Conservation (phyloP, 1,140 invertebrate species). For the Drosophila chauvacae region DNA sequence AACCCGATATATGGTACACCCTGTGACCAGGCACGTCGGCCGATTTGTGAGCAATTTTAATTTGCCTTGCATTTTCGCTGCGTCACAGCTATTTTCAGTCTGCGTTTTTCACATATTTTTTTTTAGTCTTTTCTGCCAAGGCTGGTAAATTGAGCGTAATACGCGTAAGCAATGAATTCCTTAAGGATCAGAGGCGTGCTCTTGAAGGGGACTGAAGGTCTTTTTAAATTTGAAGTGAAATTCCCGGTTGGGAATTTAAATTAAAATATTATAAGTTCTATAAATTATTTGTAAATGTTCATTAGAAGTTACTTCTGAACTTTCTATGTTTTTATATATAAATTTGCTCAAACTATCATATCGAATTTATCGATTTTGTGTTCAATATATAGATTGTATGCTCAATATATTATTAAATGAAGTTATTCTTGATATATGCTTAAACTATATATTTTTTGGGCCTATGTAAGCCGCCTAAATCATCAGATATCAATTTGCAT, state of each 20-base stretch:
- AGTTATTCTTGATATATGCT: neutral
- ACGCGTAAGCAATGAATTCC: constrained; percentile 72
- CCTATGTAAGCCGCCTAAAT: too few species aligned
- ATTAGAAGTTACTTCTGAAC: neutral
- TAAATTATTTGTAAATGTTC: too few species aligned
- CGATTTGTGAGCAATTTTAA: constrained; percentile 78
- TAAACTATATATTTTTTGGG: neutral
- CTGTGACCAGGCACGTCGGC: constrained; percentile 15
- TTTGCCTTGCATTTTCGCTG: constrained; percentile 77
- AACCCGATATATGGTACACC: constrained; percentile 11
- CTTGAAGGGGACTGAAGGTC: neutral
- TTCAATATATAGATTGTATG: neutral
- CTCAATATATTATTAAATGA: neutral
- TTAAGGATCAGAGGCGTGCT: constrained; percentile 15
- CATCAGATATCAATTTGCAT: neutral
- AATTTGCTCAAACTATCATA: neutral
- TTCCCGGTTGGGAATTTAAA: too few species aligned
- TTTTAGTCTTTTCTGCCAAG: constrained; percentile 23
- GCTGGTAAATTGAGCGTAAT: constrained; percentile 78
- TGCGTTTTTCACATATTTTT: constrained; percentile 14
- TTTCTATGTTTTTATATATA: neutral
- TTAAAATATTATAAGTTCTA: too few species aligned
- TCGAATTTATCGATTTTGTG: neutral
- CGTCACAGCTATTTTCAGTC: constrained; percentile 74
- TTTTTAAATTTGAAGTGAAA: neutral